Evolutionary conservation across 1,140 invertebrate genomes (phyloP), one percentile per base, ranked within the genome.

Genomic region (Caenorhabditis inopinata): DNA sequence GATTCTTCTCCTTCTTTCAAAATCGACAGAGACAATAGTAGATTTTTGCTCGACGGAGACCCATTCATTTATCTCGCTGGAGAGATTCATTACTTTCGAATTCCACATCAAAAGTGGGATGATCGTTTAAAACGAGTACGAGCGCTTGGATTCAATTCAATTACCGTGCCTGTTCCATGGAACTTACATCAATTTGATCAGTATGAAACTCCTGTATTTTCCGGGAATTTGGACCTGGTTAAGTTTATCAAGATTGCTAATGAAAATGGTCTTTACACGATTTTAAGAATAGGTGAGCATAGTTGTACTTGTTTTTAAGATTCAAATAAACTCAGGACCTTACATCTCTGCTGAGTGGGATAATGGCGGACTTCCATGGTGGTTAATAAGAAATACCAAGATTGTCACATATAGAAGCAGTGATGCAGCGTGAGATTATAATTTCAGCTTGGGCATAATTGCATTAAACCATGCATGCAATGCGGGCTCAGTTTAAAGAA

Each of bases 81-180:
- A 0, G 94, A 94, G 76, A 92, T 97, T 81, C 95, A 98, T 89
- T 97, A 97, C 88, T 96, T 95, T 86, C 91, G 96, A 12, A 91
- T 94, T 0, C 94, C 94, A 1, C 91, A 91, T 45, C 90, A 91
- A 35, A 93, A 94, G 85, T 97, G 95, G 96, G 89, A 92, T 81
- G 93, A 95, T 84, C 91, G 94, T 81, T 89, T 98, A 51, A 88
- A 91, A 58, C 95, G 95, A 89, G 91, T 96, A 83, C 91, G 93
- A 87, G 92, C 93, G 14, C 93, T 93, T 73, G 96, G 96, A 16
- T 91, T 97, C 0, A 96, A 97, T 90, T 92, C 95, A 0, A 91
- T 98, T 5, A 93, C 94, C 84, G 95, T 51, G 21, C 84, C 85
- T 18, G 58, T 97, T 0, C 94, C 96, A 87, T 98, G 96, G 96